A percentile compares a stretch with the other conserved stretches of the same genome.
phyloP scores from a whole-genome alignment of 2,113 vertebrate species.

The Etheostoma spectabile region DNA sequence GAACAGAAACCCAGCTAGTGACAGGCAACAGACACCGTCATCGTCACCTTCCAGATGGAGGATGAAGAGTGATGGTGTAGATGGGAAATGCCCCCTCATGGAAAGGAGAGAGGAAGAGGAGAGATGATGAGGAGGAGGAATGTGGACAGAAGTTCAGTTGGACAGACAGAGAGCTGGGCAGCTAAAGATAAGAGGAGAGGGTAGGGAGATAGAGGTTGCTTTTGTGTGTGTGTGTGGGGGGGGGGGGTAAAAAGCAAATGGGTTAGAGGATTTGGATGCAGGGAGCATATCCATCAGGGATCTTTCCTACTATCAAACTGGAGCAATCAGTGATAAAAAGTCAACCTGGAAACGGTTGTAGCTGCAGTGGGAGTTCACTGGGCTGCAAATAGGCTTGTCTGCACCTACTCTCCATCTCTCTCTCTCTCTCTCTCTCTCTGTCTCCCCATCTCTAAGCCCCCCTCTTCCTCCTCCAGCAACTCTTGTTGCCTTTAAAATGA shows the following conservation, averaged over 20 bases:
- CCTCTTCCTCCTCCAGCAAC: constrained; percentile 7
- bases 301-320: constrained; percentile 72
- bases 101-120: constrained; percentile 33
- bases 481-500: constrained; percentile 48
- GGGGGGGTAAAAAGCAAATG: constrained; percentile 38
- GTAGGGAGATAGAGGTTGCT: constrained; percentile 45
- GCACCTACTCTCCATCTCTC: too few relatives aligned
- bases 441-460: constrained; percentile 29
- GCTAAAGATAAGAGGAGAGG: constrained; percentile 63
- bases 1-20: not conserved
- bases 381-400: constrained; percentile 63
- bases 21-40: not conserved
- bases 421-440: too few relatives aligned
- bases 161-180: constrained; percentile 69
- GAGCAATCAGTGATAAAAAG: constrained; percentile 35
- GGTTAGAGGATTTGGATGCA: constrained; percentile 71
- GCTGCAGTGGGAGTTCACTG: constrained; percentile 74
- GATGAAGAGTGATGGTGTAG: constrained; percentile 1
- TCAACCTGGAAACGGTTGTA: constrained; percentile 75
- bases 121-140: constrained; percentile 8
- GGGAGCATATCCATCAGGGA: constrained; percentile 71
- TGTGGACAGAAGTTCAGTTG: constrained; percentile 76
- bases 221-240: constrained; percentile 3
- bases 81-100: constrained; percentile 42
- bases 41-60: not conserved